These are phyloP conservation scores for Montifringilla adamsi DNA, from an alignment of 2,113 vertebrate genomes.

Conservation along the genomic window DNA sequence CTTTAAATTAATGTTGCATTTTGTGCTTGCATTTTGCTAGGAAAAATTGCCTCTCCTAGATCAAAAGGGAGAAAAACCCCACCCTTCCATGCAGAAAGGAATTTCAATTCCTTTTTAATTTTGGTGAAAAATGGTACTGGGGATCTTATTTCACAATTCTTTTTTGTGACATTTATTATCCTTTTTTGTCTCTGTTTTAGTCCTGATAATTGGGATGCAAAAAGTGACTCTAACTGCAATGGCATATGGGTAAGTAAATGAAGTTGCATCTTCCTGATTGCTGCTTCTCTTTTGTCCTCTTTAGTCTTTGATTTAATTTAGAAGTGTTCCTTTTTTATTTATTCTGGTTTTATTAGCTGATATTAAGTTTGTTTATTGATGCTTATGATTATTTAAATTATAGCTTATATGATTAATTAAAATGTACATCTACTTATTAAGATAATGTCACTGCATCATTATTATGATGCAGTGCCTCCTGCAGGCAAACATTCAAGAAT, in stretches of 20 bases:
- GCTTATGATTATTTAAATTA: conserved; percentile 28
- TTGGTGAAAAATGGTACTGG: background rate
- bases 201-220: conserved; percentile 72
- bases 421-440: background rate
- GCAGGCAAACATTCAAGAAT: background rate
- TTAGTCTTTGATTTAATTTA: background rate
- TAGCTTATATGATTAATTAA: background rate
- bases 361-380: background rate
- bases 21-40: background rate
- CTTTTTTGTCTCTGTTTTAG: conserved; percentile 31
- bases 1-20: background rate
- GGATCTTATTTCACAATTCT: background rate
- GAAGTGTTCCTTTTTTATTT: background rate
- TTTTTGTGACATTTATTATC: background rate
- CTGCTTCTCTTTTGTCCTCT: background rate
- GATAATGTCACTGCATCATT: background rate
- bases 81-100: background rate
- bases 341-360: background rate
- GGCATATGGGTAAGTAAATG: conserved; percentile 77
- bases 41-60: background rate
- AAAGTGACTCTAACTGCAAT: conserved; percentile 78
- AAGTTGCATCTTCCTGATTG: background rate
- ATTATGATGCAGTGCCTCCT: background rate
- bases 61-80: background rate
- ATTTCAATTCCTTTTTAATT: background rate